A percentile compares a stretch with the other conserved stretches of the same genome.
Conservation (phyloP, 2,113 vertebrate genomes). For the Riparia riparia region DNA sequence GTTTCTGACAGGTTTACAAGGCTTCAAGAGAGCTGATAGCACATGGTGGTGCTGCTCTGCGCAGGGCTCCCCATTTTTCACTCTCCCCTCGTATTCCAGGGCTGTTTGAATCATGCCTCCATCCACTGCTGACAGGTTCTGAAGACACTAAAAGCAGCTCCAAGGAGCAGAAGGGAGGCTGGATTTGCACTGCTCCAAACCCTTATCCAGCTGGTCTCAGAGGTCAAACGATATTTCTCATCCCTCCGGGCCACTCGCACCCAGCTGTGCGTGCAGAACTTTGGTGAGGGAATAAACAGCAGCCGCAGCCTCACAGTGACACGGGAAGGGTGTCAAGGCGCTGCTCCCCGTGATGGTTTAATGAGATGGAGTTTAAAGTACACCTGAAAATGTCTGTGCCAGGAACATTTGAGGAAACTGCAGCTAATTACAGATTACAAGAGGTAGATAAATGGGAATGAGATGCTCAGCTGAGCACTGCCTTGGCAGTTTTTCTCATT, state of each 20-base stretch:
- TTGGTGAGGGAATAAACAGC: neutral
- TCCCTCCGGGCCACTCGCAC: neutral
- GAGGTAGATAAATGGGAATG: neutral
- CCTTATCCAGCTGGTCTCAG: neutral
- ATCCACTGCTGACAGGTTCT: neutral
- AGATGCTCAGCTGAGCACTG: neutral
- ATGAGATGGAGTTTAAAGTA: neutral
- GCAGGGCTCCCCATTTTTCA: neutral
- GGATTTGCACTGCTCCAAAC: neutral
- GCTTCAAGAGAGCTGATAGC: neutral
- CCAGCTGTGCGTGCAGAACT: neutral
- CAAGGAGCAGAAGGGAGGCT: neutral
- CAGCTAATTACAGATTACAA: neutral
- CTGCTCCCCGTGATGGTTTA: neutral
- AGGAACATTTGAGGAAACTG: neutral
- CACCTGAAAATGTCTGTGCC: neutral
- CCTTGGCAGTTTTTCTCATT: neutral
- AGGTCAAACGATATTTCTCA: neutral
- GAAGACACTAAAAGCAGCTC: neutral
- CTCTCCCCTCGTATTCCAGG: neutral
- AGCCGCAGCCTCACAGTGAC: neutral
- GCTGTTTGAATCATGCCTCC: neutral
- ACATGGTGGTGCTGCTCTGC: neutral
- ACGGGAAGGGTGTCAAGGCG: neutral
- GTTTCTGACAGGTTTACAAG: constrained; percentile 50